Conservation (phyloP, 2,797 vertebrate genomes). For the Astyanax mexicanus region DNA sequence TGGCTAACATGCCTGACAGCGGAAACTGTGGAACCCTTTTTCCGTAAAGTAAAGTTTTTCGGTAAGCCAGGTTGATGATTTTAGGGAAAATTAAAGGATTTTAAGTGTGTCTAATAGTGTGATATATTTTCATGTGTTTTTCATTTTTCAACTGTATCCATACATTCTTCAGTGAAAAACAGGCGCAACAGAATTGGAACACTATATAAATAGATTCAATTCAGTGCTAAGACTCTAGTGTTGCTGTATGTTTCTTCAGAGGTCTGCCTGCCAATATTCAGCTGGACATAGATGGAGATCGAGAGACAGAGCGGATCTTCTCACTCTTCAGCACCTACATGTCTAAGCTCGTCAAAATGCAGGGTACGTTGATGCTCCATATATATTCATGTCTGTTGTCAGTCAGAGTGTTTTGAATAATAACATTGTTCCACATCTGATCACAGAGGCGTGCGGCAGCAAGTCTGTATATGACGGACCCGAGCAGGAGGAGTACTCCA, state of each 20-base stretch:
- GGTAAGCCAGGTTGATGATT: too few relatives aligned
- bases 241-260: constrained; percentile 67
- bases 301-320: constrained; percentile 96
- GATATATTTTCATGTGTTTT: too few relatives aligned
- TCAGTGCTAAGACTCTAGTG: neutral
- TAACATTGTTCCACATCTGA: neutral
- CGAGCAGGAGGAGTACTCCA: constrained; percentile 95
- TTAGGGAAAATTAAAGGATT: too few relatives aligned
- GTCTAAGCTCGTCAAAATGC: constrained; percentile 96
- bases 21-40: too few relatives aligned
- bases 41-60: too few relatives aligned
- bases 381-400: too few relatives aligned
- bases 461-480: constrained; percentile 96
- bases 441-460: constrained; percentile 94
- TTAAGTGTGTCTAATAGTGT: too few relatives aligned
- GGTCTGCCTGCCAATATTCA: constrained; percentile 97
- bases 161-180: too few relatives aligned
- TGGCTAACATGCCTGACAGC: too few relatives aligned
- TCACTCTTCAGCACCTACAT: constrained; percentile 94
- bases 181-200: too few relatives aligned
- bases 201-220: too few relatives aligned
- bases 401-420: neutral
- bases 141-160: too few relatives aligned
- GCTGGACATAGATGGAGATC: constrained; percentile 95
- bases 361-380: constrained; percentile 78